phyloP scores from a whole-genome alignment of 1,140 invertebrate genomes.

The Phocides pigmalion region DNA sequence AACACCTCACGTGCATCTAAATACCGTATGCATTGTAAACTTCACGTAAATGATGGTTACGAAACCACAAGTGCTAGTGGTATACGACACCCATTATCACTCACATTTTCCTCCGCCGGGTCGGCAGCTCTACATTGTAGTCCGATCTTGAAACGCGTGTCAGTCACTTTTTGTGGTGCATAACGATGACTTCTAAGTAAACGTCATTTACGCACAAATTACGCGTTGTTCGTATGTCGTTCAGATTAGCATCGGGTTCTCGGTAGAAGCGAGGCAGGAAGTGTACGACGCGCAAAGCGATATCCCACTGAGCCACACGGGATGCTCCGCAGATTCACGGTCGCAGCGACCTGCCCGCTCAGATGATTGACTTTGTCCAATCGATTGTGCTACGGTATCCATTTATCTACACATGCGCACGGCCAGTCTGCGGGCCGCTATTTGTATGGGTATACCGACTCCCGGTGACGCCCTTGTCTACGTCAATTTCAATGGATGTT shows the following conservation, averaged over 20 bases:
- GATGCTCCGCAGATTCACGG: slow-evolving; percentile 71
- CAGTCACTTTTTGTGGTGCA: slow-evolving; percentile 50
- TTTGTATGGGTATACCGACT: slow-evolving; percentile 51
- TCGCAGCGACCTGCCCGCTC: slow-evolving; percentile 69
- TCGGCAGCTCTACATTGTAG: slow-evolving; percentile 77
- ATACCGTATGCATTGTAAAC: no score
- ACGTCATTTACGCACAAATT: slow-evolving; percentile 47
- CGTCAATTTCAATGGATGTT: slow-evolving; percentile 54
- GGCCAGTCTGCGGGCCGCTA: slow-evolving; percentile 46
- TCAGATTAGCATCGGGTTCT: slow-evolving; percentile 27
- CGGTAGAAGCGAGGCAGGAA: slow-evolving; percentile 52
- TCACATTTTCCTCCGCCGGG: slow-evolving; percentile 75
- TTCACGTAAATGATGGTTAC: neutral
- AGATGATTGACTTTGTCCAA: slow-evolving; percentile 79
- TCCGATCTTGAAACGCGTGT: slow-evolving; percentile 48
- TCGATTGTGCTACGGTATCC: slow-evolving; percentile 73
- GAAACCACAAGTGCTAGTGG: slow-evolving; percentile 2
- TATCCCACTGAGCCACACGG: slow-evolving; percentile 64
- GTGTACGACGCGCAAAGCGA: slow-evolving; percentile 62
- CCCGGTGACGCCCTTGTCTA: slow-evolving; percentile 61
- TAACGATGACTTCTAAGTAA: slow-evolving; percentile 44
- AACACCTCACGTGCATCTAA: no score
- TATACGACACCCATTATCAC: slow-evolving; percentile 40
- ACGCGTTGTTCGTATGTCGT: slow-evolving; percentile 21
- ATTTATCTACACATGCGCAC: slow-evolving; percentile 62